phyloP scores from a whole-genome alignment of 2,888 invertebrate genomes.

The Ctenicera cuprea region DNA sequence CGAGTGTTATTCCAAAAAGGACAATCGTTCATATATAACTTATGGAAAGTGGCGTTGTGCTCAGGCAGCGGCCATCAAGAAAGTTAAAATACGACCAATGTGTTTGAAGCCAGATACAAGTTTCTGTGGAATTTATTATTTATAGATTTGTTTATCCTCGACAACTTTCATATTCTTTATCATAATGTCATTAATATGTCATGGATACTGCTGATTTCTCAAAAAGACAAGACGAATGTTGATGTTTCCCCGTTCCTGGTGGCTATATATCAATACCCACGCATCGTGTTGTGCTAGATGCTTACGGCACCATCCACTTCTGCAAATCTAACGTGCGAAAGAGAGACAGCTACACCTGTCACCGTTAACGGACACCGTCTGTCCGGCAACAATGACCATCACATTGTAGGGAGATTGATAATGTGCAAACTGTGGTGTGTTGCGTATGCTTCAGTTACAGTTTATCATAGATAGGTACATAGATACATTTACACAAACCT shows the following conservation, averaged over 20 bases:
- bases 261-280: conserved; percentile 71
- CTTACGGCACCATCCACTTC: conserved; percentile 51
- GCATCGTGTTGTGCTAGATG: conserved; percentile 56
- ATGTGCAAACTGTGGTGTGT: conserved; percentile 28
- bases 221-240: conserved; percentile 70
- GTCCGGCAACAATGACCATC: conserved; percentile 59
- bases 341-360: conserved; percentile 63
- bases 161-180: conserved; percentile 71
- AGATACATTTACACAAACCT: conserved; percentile 3
- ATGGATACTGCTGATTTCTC: conserved; percentile 69
- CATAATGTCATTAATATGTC: conserved; percentile 71
- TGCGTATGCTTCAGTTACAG: conserved; percentile 17
- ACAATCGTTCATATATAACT: conserved; percentile 56
- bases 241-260: conserved; percentile 69
- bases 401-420: conserved; percentile 63
- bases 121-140: conserved; percentile 68
- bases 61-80: conserved; percentile 67
- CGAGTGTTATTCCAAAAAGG: conserved; percentile 49
- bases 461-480: conserved; percentile 19
- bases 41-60: conserved; percentile 64
- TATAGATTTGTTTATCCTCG: conserved; percentile 71
- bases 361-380: conserved; percentile 57
- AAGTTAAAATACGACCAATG: conserved; percentile 67
- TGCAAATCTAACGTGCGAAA: conserved; percentile 55
- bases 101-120: conserved; percentile 64